These are phyloP conservation scores for Heptranchias perlo DNA, from an alignment of 2,113 vertebrate species.

Conservation along the genomic window DNA sequence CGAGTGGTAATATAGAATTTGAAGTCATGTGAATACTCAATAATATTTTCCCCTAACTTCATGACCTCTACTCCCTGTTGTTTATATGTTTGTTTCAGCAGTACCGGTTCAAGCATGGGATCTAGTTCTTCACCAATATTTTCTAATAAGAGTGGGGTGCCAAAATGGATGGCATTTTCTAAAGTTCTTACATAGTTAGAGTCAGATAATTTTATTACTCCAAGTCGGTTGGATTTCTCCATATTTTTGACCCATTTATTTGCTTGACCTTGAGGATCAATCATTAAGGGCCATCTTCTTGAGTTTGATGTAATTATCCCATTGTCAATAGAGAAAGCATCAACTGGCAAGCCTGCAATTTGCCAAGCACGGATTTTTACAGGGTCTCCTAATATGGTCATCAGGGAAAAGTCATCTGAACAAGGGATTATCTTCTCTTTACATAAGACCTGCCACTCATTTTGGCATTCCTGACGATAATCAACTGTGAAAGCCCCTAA, in stretches of 20 bases:
- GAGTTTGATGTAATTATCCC: slow-evolving; percentile 86
- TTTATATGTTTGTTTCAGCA: slow-evolving; percentile 83
- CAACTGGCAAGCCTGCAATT: slow-evolving; percentile 79
- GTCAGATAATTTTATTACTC: slow-evolving; percentile 79
- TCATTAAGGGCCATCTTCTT: slow-evolving; percentile 83
- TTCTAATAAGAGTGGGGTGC: slow-evolving; percentile 79
- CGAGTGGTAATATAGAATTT: slow-evolving; percentile 83
- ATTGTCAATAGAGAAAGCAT: slow-evolving; percentile 86
- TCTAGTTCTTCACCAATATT: slow-evolving; percentile 83
- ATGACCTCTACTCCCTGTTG: slow-evolving; percentile 86
- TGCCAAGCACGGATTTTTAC: slow-evolving; percentile 81
- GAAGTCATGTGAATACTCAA: slow-evolving; percentile 80
- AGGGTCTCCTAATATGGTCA: slow-evolving; percentile 70
- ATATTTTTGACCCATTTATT: slow-evolving; percentile 93
- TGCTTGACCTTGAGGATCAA: slow-evolving; percentile 89
- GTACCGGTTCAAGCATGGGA: slow-evolving; percentile 76
- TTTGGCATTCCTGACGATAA: slow-evolving; percentile 69
- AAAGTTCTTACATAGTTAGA: slow-evolving; percentile 68
- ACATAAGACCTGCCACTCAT: slow-evolving; percentile 69
- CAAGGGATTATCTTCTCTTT: slow-evolving; percentile 66
- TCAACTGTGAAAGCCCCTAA: slow-evolving; percentile 84
- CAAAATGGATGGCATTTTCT: slow-evolving; percentile 80
- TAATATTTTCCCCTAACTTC: slow-evolving; percentile 79
- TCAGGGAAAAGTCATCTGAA: slow-evolving; percentile 74
- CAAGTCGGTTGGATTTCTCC: slow-evolving; percentile 77